Evolutionary conservation across 2,888 invertebrate species (phyloP), one percentile per base, ranked within the genome.

Genomic region (Aricia artaxerxes): DNA sequence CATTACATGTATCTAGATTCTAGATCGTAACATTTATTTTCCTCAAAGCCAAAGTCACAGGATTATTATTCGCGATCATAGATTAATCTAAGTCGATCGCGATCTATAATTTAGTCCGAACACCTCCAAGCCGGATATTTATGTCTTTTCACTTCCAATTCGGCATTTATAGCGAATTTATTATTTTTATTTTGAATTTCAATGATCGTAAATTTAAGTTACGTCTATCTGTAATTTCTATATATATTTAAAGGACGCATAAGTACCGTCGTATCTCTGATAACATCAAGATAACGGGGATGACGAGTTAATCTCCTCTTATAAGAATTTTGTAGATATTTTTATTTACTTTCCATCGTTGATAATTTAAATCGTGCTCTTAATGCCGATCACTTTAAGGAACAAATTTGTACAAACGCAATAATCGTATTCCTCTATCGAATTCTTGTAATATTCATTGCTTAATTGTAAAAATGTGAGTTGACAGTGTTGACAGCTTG

Each of bases 381-480:
- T 84, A 84, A 81, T 81, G 77, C 44, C 16, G 75, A 69, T 81
- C 80, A 77, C 16, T 31, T 81, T 89, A 92, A 87, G 84, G 87
- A 80, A 81, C 81, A 89, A 83, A 86, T 87, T 92, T 76, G 82
- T 80, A 78, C 61, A 69, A 81, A 80, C 80, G 81, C 82, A 80
- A 82, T 81, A 83, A 83, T 84, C 81, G 82, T 85, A 86, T 87
- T 86, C 88, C 85, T 89, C 89, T 89, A 87, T 86, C 85, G 87
- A 88, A 91, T 87, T 88, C 90, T 85, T 87, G 86, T 86, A 90
- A 86, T 87, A 89, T 89, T 90, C 89, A 92, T 93, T 93, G 90
- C 91, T 93, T 94, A 94, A 94, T 94, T 94, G 94, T 94, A 90
- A 91, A 91, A 90, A 88, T 91, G 92, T 91, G 92, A 90, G 87